Evolutionary conservation across 2,113 vertebrate genomes (phyloP).

Genomic region (Menura novaehollandiae): DNA sequence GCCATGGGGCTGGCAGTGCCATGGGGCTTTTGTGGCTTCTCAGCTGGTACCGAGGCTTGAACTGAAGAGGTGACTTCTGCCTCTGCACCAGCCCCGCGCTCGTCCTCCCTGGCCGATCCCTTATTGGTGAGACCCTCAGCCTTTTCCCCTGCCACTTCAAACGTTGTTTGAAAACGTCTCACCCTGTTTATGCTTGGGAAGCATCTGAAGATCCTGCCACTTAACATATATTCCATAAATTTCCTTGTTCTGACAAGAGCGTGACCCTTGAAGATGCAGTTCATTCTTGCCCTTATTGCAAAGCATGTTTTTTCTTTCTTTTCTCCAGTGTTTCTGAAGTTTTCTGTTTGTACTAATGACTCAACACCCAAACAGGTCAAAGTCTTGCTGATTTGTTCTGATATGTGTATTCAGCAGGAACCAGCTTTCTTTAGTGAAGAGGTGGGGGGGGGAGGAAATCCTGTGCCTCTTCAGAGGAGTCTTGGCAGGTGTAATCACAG

Average conservation of each 20-base stretch:
- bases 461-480: background rate
- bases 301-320: background rate
- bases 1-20: background rate
- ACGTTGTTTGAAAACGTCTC: background rate
- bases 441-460: background rate
- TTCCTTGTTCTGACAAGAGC: constrained; percentile 4
- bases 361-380: constrained; percentile 39
- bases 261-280: background rate
- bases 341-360: constrained; percentile 32
- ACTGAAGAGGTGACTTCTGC: background rate
- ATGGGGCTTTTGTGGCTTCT: background rate
- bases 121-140: background rate
- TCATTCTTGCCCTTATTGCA: constrained; percentile 14
- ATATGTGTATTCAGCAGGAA: background rate
- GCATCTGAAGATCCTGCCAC: background rate
- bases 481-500: constrained; percentile 23
- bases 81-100: background rate
- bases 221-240: background rate
- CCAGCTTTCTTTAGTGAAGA: background rate
- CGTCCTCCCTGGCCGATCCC: background rate
- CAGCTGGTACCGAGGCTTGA: background rate
- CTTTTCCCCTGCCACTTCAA: background rate
- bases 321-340: background rate
- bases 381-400: constrained; percentile 33
- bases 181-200: background rate